These are phyloP conservation scores for Lacanobia oleracea DNA, from an alignment of 2,888 invertebrate species.

Conservation along the genomic window DNA sequence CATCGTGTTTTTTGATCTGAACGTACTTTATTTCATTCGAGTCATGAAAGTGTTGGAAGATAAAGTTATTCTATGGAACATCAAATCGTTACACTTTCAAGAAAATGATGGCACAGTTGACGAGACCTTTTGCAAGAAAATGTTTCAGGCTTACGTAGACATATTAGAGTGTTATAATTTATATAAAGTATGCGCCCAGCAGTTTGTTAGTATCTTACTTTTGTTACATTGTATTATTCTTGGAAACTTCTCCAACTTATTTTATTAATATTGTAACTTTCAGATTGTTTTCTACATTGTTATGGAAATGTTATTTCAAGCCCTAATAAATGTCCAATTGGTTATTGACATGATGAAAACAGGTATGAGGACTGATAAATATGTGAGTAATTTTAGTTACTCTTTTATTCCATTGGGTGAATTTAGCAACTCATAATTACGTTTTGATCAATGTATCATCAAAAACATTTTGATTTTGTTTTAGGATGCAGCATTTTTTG, in stretches of 20 bases:
- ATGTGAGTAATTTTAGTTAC: background rate
- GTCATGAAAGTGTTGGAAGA: conserved; percentile 1
- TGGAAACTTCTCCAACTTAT: background rate
- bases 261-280: background rate
- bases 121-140: background rate
- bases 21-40: background rate
- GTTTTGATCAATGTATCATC: background rate
- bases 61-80: background rate
- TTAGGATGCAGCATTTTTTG: background rate
- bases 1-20: background rate
- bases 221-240: background rate
- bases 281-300: background rate
- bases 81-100: background rate
- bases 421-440: background rate
- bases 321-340: background rate
- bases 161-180: background rate
- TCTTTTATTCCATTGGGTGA: too few species aligned
- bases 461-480: background rate
- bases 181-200: background rate
- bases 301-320: background rate
- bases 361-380: background rate
- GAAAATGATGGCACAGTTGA: background rate
- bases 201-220: background rate
- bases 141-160: background rate
- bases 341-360: background rate